A percentile compares a stretch with the other conserved stretches of the same genome.
phyloP scores from a whole-genome alignment of 53 echinoderm and acorn worm genomes.

The Stichopus horrens region DNA sequence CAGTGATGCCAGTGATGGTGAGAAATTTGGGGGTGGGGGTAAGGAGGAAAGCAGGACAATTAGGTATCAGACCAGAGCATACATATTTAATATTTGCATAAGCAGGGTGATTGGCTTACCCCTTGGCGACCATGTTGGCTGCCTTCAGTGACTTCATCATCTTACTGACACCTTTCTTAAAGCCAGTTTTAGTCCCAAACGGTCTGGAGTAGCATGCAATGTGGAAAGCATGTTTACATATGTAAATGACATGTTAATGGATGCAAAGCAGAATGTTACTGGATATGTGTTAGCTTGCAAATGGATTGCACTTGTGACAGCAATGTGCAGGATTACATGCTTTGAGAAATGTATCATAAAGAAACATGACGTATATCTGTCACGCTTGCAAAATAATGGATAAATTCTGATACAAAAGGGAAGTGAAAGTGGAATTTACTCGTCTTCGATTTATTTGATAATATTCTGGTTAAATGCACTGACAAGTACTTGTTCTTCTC shows the following conservation, averaged over 20 bases:
- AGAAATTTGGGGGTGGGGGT: background rate
- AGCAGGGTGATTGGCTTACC: background rate
- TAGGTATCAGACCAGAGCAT: background rate
- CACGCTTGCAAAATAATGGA: no score
- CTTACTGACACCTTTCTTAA: slow-evolving; percentile 29
- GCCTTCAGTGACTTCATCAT: slow-evolving; percentile 32
- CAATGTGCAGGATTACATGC: no score
- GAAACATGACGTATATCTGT: no score
- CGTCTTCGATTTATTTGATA: no score
- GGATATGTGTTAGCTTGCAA: no score
- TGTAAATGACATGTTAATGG: slow-evolving; percentile 27
- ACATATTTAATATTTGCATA: background rate
- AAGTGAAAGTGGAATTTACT: no score
- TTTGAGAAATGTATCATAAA: no score
- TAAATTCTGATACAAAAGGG: no score
- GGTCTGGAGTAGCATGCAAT: slow-evolving; percentile 12
- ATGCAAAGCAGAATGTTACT: background rate
- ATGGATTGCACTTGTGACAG: no score
- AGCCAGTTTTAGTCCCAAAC: slow-evolving; percentile 10
- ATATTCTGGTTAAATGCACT: no score
- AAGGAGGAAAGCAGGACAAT: background rate
- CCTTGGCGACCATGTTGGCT: slow-evolving; percentile 12
- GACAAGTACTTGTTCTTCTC: no score
- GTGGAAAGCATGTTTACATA: background rate
- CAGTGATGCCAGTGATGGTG: background rate